Conservation (phyloP, 2,888 invertebrate genomes). For the Magallana nippona region DNA sequence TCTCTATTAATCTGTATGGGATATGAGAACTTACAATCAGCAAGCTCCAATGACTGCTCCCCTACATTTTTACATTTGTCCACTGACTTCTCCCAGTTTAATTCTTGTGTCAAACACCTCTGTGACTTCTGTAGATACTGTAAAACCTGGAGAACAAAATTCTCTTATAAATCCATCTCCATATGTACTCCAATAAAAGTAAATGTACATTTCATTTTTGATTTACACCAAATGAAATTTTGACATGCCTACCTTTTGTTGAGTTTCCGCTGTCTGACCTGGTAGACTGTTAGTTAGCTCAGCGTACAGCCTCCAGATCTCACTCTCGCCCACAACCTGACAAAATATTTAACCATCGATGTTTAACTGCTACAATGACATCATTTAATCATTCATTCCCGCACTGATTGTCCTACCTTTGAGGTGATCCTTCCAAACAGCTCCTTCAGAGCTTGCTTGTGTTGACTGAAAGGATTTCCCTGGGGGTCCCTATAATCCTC, state of each 20-base stretch:
- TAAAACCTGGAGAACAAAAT: conserved; percentile 65
- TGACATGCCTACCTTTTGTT: conserved; percentile 38
- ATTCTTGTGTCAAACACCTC: conserved; percentile 86
- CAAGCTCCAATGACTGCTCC: conserved; percentile 66
- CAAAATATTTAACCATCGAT: not conserved
- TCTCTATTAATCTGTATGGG: no score
- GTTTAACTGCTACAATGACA: no score
- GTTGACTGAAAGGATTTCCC: conserved; percentile 81
- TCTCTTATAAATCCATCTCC: no score
- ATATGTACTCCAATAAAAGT: no score
- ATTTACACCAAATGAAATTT: no score
- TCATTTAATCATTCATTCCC: no score
- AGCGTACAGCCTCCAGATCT: conserved; percentile 91
- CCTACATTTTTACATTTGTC: conserved; percentile 83
- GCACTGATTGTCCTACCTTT: not conserved
- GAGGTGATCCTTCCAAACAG: not conserved
- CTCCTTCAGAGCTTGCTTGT: conserved; percentile 63
- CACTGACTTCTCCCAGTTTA: conserved; percentile 82
- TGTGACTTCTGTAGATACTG: conserved; percentile 90
- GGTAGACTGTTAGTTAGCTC: conserved; percentile 78
- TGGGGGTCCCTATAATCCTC: conserved; percentile 84
- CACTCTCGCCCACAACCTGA: conserved; percentile 83
- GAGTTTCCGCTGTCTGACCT: conserved; percentile 33
- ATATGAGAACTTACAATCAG: conserved; percentile 62
- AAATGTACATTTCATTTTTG: no score